Base-by-base conservation (phyloP, 2,113 vertebrate genomes). In the Lynx canadensis region DNA sequence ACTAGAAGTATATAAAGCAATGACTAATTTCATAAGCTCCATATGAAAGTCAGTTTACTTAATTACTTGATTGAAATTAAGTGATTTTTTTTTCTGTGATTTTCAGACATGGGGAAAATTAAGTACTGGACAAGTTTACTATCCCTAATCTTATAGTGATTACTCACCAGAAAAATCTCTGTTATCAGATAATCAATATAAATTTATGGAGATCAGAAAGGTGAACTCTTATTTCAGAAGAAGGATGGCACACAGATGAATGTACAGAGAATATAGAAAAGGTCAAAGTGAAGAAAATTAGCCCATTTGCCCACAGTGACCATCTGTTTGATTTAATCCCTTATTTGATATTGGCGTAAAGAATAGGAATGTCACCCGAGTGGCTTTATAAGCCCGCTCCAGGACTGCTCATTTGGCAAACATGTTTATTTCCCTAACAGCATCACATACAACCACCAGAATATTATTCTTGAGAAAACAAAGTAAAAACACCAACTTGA, bases 211-310 rank as follows among this genome's bases (percentile, higher is more conserved):
- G 1, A 88, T 78, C 23, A 69, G 29, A 97, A 87, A 87, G 48
- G 27, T 66, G 7, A 84, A 89, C 4, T 31, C 7, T 95, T 86
- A 86, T 33, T 96, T 80, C n/a, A 92, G 23, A 95, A 94, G 23
- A 85, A 89, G 11, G 29, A 50, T 71, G 18, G 6, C 2, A 94
- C 11, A 68, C 2, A 81, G 9, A 4, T 71, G 50, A 93, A 91
- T 78, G n/a, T 41, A 68, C 23, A 90, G 15, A 94, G 7, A 25
- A 81, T 21, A 3, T 16, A 45, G 38, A 71, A 96, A 89, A 90
- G 23, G 14, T 71, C 7, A 79, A 95, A 80, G 7, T 81, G 18
- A 95, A 82, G 66, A 76, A 74, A 83, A 83, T 69, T 38, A 74
- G 9, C 78, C 0, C 18, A 55, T 91, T 91, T 60, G 38, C 11